These are phyloP conservation scores for Drosophila anomelani DNA, from an alignment of 2,888 invertebrate genomes.

Conservation along the genomic window DNA sequence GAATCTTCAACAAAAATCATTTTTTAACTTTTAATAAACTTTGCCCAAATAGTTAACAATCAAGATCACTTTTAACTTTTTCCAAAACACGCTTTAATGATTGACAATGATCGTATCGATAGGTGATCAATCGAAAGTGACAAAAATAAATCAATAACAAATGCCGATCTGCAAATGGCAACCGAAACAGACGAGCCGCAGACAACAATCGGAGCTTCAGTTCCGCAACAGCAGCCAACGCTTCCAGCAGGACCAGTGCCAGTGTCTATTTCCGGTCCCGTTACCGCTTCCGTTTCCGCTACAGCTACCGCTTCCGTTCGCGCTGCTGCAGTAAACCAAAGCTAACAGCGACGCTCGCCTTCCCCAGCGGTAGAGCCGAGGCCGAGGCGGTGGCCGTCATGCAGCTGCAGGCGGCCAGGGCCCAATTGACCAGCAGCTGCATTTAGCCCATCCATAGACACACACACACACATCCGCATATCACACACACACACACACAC, in stretches of 20 bases:
- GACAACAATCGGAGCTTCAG: conserved; percentile 26
- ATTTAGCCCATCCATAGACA: conserved; percentile 32
- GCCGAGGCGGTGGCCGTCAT: conserved; percentile 44
- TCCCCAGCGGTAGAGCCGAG: conserved; percentile 12
- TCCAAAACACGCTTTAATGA: background rate
- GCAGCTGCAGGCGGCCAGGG: conserved; percentile 56
- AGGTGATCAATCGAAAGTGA: conserved; percentile 40
- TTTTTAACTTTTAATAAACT: no score
- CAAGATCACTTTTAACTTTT: background rate
- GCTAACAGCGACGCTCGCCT: conserved; percentile 45
- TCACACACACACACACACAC: background rate
- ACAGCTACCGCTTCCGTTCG: conserved; percentile 1
- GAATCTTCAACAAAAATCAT: background rate
- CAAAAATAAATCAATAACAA: conserved; percentile 35
- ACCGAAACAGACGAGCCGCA: conserved; percentile 20
- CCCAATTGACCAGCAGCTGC: conserved; percentile 44
- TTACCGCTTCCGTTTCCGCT: conserved; percentile 1
- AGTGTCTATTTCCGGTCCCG: conserved; percentile 6
- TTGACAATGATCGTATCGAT: conserved; percentile 8
- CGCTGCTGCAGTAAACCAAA: conserved; percentile 53
- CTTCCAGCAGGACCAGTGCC: conserved; percentile 20
- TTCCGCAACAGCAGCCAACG: conserved; percentile 15
- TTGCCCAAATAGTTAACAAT: no score
- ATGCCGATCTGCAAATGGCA: conserved; percentile 56
- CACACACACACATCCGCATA: conserved; percentile 9